Evolutionary conservation across 2,797 vertebrate species (phyloP).

Genomic region (Argyrosomus regius): DNA sequence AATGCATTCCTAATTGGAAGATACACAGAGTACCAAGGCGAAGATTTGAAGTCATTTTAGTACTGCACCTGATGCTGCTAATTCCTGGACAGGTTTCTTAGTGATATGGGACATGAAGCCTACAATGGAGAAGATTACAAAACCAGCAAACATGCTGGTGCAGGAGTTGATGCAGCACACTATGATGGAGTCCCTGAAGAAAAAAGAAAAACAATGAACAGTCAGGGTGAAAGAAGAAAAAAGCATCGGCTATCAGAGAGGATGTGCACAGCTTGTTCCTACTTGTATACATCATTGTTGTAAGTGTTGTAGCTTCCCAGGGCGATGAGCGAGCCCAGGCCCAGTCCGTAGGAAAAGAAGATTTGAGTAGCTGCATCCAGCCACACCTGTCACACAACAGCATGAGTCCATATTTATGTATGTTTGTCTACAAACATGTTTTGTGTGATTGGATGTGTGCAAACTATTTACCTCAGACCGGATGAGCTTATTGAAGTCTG

Average conservation of each 20-base stretch:
- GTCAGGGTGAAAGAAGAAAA: background rate
- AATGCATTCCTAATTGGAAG: background rate
- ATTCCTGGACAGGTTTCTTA: conserved; percentile 90
- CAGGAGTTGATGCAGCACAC: conserved; percentile 94
- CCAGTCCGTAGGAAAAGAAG: conserved; percentile 94
- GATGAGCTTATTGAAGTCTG: conserved; percentile 91
- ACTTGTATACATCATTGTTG: conserved; percentile 92
- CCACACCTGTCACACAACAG: conserved; percentile 87
- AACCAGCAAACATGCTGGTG: conserved; percentile 93
- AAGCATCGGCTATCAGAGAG: background rate
- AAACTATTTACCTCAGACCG: conserved; percentile 86
- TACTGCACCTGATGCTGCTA: conserved; percentile 90
- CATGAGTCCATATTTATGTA: background rate
- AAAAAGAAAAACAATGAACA: conserved; percentile 5
- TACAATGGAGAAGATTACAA: conserved; percentile 95
- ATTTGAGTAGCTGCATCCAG: conserved; percentile 95
- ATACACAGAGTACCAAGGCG: background rate
- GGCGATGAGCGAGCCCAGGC: conserved; percentile 92
- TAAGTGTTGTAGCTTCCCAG: conserved; percentile 94
- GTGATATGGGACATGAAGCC: conserved; percentile 95
- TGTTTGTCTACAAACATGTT: background rate
- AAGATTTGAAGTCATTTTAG: background rate
- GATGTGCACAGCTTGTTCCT: background rate
- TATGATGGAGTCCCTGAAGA: conserved; percentile 91
- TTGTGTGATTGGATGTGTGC: background rate